Conservation (phyloP, 2,888 invertebrate species). For the Dioctria linearis region DNA sequence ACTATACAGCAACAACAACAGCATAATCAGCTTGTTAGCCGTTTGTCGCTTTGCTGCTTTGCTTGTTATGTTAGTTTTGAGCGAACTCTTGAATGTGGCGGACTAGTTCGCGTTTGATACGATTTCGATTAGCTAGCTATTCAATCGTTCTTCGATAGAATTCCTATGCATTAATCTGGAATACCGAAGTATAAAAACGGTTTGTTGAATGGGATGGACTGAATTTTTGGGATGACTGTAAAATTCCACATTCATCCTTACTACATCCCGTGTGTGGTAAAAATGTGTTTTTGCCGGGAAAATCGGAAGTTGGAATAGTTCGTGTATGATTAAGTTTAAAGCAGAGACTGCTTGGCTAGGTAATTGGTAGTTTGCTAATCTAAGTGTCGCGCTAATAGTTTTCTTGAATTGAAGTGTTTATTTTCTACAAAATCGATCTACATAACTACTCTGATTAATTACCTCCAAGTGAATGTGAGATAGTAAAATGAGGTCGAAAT, state of each 20-base stretch:
- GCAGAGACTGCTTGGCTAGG: neutral
- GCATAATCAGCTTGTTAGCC: slow-evolving; percentile 58
- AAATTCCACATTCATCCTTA: neutral
- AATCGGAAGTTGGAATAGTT: neutral
- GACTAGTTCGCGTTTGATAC: slow-evolving; percentile 45
- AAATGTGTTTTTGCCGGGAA: slow-evolving; percentile 54
- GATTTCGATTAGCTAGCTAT: neutral
- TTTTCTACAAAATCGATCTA: neutral
- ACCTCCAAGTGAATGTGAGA: slow-evolving; percentile 33
- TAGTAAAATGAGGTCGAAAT: slow-evolving; percentile 52
- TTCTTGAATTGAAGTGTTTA: slow-evolving; percentile 28
- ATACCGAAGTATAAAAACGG: slow-evolving; percentile 6
- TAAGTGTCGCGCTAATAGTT: slow-evolving; percentile 19
- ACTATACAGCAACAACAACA: slow-evolving; percentile 13
- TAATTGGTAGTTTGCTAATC: slow-evolving; percentile 4
- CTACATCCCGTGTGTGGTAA: slow-evolving; percentile 53
- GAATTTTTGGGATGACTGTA: slow-evolving; percentile 51
- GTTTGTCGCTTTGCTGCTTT: neutral
- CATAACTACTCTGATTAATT: slow-evolving; percentile 36
- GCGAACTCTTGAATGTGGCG: slow-evolving; percentile 47
- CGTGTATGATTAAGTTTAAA: neutral
- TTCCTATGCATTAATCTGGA: neutral
- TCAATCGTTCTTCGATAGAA: slow-evolving; percentile 2
- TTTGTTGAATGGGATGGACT: slow-evolving; percentile 19
- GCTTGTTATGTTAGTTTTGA: slow-evolving; percentile 44